A percentile compares a stretch with the other conserved stretches of the same genome.
Evolutionary conservation across 23 tunicate genomes (phyloP).

Genomic region (Trididemnum clinides): DNA sequence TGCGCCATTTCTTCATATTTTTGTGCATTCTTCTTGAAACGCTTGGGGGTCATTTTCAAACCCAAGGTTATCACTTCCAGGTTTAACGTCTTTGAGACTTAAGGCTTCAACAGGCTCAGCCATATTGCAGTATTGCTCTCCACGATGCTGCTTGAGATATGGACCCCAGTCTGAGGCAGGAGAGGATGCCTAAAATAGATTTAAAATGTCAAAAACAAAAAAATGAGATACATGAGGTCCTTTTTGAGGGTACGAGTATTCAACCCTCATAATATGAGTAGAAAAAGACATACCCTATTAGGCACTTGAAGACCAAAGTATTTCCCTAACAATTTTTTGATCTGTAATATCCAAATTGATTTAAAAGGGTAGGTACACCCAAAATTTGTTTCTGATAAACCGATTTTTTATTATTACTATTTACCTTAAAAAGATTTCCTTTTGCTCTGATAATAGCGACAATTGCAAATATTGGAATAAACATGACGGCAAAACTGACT

Average conservation of each 20-base stretch:
- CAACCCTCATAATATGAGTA: too few species aligned
- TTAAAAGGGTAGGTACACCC: too few species aligned
- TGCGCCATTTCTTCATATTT: not conserved
- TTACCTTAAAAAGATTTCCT: constrained; percentile 64
- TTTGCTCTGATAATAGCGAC: constrained; percentile 40
- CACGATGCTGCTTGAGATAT: constrained; percentile 63
- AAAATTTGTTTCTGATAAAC: too few species aligned
- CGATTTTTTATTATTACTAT: not conserved
- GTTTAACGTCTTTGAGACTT: not conserved
- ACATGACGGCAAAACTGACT: constrained; percentile 61
- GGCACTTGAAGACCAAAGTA: too few species aligned
- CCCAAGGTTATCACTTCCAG: constrained; percentile 35
- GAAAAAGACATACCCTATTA: too few species aligned
- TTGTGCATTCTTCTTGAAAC: not conserved
- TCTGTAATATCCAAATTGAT: too few species aligned
- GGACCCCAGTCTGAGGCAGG: constrained; percentile 87
- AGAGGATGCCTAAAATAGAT: constrained; percentile 32
- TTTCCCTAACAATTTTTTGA: too few species aligned
- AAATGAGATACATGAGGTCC: too few species aligned
- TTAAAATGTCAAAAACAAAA: not conserved
- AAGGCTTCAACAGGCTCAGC: constrained; percentile 78
- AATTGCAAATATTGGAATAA: constrained; percentile 84
- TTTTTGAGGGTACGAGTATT: too few species aligned
- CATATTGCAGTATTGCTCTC: constrained; percentile 66
- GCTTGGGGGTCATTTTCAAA: constrained; percentile 6